These are phyloP conservation scores for Poecile atricapillus DNA, from an alignment of 2,113 vertebrate species.

Conservation along the genomic window DNA sequence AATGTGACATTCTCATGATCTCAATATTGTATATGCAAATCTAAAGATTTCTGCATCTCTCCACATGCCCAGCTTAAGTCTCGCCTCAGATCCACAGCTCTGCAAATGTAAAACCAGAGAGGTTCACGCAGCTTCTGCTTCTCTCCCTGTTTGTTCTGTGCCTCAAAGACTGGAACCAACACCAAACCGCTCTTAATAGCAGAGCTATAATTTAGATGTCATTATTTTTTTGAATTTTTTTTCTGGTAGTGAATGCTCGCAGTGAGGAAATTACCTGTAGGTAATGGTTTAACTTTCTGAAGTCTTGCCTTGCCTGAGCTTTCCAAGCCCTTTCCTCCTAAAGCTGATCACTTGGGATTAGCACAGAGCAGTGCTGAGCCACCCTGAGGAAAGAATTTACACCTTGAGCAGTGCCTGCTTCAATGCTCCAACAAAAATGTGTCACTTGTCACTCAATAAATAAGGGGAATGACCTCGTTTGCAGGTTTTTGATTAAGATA, in stretches of 20 bases:
- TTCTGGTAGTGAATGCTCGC: fast-evolving
- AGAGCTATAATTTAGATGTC: not conserved
- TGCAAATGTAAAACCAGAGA: conserved; percentile 25
- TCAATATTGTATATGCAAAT: conserved; percentile 76
- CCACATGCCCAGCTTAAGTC: conserved; percentile 56
- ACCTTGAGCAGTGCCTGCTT: not conserved
- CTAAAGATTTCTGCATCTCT: conserved; percentile 65
- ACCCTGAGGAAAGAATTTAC: not conserved
- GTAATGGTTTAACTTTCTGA: not conserved
- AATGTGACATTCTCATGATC: conserved; percentile 76
- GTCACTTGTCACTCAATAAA: not conserved
- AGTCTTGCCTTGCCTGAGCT: not conserved
- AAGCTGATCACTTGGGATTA: not conserved
- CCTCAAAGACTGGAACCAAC: not conserved
- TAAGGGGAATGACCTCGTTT: not conserved
- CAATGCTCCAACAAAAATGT: not conserved
- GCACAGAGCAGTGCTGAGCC: not conserved
- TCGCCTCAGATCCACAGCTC: conserved; percentile 16
- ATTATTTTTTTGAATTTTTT: not conserved
- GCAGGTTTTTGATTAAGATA: not conserved
- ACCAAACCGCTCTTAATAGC: not conserved
- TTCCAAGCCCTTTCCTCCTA: not conserved
- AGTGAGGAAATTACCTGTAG: not conserved
- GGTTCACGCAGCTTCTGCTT: not conserved
- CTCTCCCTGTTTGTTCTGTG: not conserved